Evolutionary conservation across 1,140 invertebrate genomes (phyloP).

Genomic region (Euura saliciscinereae): DNA sequence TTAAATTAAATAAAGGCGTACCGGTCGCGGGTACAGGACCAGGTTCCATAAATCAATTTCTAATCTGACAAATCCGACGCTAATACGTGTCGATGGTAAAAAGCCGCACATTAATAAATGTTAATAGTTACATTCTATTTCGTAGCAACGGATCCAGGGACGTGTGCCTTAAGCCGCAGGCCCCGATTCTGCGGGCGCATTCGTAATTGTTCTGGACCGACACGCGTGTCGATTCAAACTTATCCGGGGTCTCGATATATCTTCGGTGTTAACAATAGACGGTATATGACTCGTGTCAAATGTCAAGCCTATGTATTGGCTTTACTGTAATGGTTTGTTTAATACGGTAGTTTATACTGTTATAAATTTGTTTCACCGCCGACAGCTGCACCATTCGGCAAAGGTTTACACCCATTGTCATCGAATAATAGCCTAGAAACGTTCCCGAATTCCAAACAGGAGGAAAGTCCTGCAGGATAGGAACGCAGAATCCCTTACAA

Average conservation of each 20-base stretch:
- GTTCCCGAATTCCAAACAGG: conserved; percentile 39
- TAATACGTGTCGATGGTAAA: conserved; percentile 30
- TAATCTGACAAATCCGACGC: conserved; percentile 40
- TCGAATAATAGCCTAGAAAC: conserved; percentile 32
- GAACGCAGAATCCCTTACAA: no score
- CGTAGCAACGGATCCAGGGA: no score
- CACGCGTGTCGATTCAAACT: background rate
- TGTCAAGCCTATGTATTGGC: conserved; percentile 21
- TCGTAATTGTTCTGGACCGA: background rate
- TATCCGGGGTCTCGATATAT: background rate
- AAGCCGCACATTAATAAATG: background rate
- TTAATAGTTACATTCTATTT: background rate
- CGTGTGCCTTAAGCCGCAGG: no score
- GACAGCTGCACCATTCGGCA: conserved; percentile 43
- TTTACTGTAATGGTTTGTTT: conserved; percentile 46
- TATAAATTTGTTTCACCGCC: conserved; percentile 50
- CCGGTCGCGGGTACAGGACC: conserved; percentile 12
- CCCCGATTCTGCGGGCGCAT: no score
- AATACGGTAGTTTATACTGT: conserved; percentile 37
- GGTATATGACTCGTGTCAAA: conserved; percentile 33
- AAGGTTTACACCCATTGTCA: conserved; percentile 27
- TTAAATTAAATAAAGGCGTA: background rate
- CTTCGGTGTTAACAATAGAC: background rate
- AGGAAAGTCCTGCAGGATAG: no score
- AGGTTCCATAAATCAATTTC: conserved; percentile 33